Evolutionary conservation across 1,140 invertebrate species (phyloP).

Genomic region (Coenobita brevimanus): DNA sequence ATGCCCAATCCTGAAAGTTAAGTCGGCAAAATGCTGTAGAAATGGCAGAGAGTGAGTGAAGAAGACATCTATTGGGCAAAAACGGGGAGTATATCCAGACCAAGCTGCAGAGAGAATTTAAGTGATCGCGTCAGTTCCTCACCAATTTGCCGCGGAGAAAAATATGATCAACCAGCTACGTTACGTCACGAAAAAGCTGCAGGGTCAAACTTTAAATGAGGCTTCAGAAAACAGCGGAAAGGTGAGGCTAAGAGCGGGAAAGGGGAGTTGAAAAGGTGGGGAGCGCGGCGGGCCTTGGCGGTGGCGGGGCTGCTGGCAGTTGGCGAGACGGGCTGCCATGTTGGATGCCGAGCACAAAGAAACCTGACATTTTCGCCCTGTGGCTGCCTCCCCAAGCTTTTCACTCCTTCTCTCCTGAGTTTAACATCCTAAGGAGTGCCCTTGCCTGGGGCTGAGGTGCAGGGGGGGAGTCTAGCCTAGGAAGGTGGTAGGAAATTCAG

Average conservation of each 20-base stretch:
- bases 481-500: neutral
- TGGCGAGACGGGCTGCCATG: constrained; percentile 49
- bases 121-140: constrained; percentile 57
- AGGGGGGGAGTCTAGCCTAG: neutral
- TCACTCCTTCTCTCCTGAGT: constrained; percentile 5
- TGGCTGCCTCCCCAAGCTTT: constrained; percentile 16
- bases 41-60: constrained; percentile 56
- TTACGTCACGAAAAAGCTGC: constrained; percentile 68
- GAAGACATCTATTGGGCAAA: constrained; percentile 39
- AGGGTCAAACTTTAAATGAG: constrained; percentile 68
- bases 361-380: constrained; percentile 40
- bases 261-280: constrained; percentile 13
- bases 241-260: constrained; percentile 44
- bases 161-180: constrained; percentile 69
- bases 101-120: constrained; percentile 50
- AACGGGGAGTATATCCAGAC: constrained; percentile 45
- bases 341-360: constrained; percentile 63
- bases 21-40: constrained; percentile 51
- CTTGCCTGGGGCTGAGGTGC: neutral
- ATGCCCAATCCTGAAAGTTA: constrained; percentile 32
- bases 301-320: constrained; percentile 16
- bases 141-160: constrained; percentile 55
- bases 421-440: neutral
- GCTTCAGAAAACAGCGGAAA: constrained; percentile 63
- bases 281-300: constrained; percentile 35